A percentile compares a stretch with the other conserved stretches of the same genome.
Evolutionary conservation across 2,888 invertebrate genomes (phyloP).

Genomic region (Torymus aiolomorphi): DNA sequence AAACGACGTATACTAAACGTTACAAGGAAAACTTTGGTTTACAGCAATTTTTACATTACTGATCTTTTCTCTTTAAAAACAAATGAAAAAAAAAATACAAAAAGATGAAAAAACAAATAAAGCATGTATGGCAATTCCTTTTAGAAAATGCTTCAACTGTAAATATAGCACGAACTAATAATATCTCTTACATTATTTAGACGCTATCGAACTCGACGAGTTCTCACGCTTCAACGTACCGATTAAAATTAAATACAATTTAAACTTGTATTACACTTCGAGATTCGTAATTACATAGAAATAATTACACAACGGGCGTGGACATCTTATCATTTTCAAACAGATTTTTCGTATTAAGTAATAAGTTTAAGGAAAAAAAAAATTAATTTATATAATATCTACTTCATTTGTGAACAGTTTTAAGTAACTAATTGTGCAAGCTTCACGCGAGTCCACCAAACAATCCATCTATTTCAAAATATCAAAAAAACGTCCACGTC

Average conservation of each 20-base stretch:
- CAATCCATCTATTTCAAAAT: conserved; percentile 15
- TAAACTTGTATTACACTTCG: conserved; percentile 40
- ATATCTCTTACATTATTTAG: conserved; percentile 24
- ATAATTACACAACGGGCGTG: conserved; percentile 38
- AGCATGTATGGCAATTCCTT: conserved; percentile 60
- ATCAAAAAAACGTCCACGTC: conserved; percentile 5
- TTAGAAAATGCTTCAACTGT: conserved; percentile 64
- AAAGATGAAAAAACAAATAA: conserved; percentile 29
- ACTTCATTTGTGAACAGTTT: too few relatives aligned
- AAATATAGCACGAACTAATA: conserved; percentile 41
- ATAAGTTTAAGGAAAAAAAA: too few relatives aligned
- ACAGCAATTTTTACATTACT: conserved; percentile 66
- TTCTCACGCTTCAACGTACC: conserved; percentile 25
- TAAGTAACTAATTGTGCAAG: too few relatives aligned
- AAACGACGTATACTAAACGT: conserved; percentile 57
- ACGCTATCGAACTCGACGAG: conserved; percentile 19
- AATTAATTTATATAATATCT: too few relatives aligned
- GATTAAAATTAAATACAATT: conserved; percentile 44
- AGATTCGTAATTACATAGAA: conserved; percentile 51
- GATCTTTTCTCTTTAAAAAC: conserved; percentile 56
- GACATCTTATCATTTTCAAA: conserved; percentile 12
- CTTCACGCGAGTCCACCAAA: neutral
- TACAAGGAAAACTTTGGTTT: conserved; percentile 72
- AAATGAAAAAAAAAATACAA: conserved; percentile 56
- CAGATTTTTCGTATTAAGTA: neutral